These are phyloP conservation scores for Brenthis daphne DNA, from an alignment of 2,888 invertebrate species.

Conservation along the genomic window DNA sequence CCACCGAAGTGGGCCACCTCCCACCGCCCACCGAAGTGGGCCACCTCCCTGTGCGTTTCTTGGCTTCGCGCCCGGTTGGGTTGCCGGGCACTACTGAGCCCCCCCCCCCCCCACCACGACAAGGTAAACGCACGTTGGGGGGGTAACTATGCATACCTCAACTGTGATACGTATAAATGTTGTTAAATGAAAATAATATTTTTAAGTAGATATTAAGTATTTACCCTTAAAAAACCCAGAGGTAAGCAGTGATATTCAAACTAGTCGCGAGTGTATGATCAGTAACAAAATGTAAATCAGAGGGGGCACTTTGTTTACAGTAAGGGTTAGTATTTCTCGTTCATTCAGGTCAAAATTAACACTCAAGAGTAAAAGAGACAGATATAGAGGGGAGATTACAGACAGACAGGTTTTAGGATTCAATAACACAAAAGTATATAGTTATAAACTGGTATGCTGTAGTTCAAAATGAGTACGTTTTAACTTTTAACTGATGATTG, in stretches of 20 bases:
- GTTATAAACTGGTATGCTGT: background rate
- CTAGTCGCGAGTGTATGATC: background rate
- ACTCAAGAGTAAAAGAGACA: constrained; percentile 7
- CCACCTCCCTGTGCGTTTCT: too few species aligned
- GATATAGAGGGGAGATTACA: constrained; percentile 14
- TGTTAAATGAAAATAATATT: too few species aligned
- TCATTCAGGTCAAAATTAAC: constrained; percentile 19
- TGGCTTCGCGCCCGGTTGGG: too few species aligned
- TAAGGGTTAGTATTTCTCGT: constrained; percentile 13
- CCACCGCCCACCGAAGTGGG: too few species aligned
- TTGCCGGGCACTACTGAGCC: too few species aligned
- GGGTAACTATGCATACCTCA: too few species aligned
- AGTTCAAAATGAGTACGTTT: background rate
- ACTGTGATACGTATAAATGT: too few species aligned
- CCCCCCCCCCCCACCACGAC: too few species aligned
- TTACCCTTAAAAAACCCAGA: background rate
- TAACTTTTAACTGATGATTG: background rate
- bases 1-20: too few species aligned
- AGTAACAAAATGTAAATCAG: constrained; percentile 22
- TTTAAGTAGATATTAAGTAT: background rate
- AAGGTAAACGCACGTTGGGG: too few species aligned
- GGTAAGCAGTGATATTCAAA: background rate
- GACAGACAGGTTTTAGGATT: constrained; percentile 12
- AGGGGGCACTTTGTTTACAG: constrained; percentile 21
- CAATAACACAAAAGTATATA: constrained; percentile 5